Base-by-base conservation (phyloP, 1,140 invertebrate genomes). In the Drosophila grimshawi region DNA sequence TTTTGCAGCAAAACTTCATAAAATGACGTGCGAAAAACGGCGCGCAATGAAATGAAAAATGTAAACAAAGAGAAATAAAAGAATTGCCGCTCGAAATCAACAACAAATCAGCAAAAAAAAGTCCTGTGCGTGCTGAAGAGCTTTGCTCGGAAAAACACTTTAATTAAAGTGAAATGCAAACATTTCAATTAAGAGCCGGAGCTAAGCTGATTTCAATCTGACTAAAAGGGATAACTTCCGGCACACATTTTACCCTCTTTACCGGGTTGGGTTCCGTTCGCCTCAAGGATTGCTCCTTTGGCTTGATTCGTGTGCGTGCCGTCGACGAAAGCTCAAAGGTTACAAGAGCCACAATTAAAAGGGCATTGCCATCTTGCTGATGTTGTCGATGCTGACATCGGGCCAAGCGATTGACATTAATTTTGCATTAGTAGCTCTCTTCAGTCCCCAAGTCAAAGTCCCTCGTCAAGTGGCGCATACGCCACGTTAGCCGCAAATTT, bases 161-260 rank as follows among this genome's bases (percentile, higher is more conserved):
- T 80, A 80, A 89, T 88, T 88, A 88, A 83, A 86, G 81, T 85
- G 81, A 83, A 85, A 85, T 76, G 81, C 81, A 86, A 86, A 86
- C 81, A 86, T 86, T 86, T 86, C 81, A 86, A 86, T 86, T 86
- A 86, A 86, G 75, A 49, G 49, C 62, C 76, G 63, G 66, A 77
- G 67, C 68, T 81, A 89, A 89, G 81, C 74, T 89, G 85, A 89
- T 89, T 89, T 76, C 86, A 89, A 89, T 89, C 81, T 90, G 85
- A 74, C 86, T 90, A 89, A 89, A 89, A 89, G 85, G 86, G 81
- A 85, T 85, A 89, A 78, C 78, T 89, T 89, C 85, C 86, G 85
- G 62, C 70, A 83, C 77, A 85, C 73, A 43, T 73, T 70, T 76
- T 71, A 55, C 64, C 3, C 37, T 3, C 67, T 55, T 67, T n/a